These are phyloP conservation scores for Myiopsitta monachus DNA, from an alignment of 2,113 vertebrate genomes.

Conservation along the genomic window DNA sequence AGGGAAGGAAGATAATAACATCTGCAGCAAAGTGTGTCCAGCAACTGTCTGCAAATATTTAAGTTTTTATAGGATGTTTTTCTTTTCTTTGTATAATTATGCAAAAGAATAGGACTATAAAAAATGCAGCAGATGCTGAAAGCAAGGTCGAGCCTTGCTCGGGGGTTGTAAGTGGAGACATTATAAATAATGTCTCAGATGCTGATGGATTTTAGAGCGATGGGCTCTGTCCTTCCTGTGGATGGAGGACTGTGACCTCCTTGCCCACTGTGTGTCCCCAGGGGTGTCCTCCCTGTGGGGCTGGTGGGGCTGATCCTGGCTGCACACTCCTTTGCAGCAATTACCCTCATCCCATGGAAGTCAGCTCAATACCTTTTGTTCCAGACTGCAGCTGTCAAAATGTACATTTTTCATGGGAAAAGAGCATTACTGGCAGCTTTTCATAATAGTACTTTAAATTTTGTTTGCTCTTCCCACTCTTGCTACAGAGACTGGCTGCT, in stretches of 20 bases:
- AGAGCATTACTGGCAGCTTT: neutral
- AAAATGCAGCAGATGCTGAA: neutral
- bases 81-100: neutral
- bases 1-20: neutral
- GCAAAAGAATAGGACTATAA: neutral
- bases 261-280: rapidly evolving
- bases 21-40: neutral
- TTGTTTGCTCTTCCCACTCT: neutral
- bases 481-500: neutral
- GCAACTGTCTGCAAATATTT: neutral
- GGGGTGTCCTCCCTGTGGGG: rapidly evolving
- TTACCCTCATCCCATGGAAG: neutral
- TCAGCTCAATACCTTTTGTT: neutral
- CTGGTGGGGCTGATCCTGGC: neutral
- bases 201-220: neutral
- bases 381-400: neutral
- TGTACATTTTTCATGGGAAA: neutral
- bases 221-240: neutral
- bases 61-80: neutral
- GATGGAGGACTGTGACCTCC: neutral
- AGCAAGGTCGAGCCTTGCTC: neutral
- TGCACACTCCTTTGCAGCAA: neutral
- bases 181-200: neutral
- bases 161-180: neutral
- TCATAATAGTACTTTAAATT: neutral